These are phyloP conservation scores for Microctonus aethiopoides DNA, from an alignment of 2,888 invertebrate species.

Conservation along the genomic window DNA sequence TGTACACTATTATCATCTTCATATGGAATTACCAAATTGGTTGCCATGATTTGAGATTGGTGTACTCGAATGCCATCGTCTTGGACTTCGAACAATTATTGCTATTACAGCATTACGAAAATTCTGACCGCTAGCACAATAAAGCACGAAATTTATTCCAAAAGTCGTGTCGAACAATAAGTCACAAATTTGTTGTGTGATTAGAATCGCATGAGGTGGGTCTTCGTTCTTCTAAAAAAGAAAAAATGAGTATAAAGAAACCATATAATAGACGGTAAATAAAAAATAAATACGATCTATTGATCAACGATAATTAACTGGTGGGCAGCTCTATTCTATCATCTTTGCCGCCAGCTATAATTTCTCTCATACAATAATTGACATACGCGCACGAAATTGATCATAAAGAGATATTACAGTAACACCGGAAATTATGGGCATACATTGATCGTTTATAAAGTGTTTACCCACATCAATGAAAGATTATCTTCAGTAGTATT, in stretches of 20 bases:
- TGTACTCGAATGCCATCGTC: constrained; percentile 57
- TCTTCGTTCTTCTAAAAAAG: constrained; percentile 60
- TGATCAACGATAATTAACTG: neutral
- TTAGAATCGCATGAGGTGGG: constrained; percentile 68
- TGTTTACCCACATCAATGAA: neutral
- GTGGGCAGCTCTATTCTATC: neutral
- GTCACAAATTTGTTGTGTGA: constrained; percentile 75
- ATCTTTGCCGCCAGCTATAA: constrained; percentile 7
- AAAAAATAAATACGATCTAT: neutral
- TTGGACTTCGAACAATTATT: constrained; percentile 50
- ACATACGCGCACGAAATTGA: constrained; percentile 11
- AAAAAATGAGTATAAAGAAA: constrained; percentile 3
- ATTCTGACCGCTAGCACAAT: constrained; percentile 85
- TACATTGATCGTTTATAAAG: constrained; percentile 12
- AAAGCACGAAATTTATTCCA: constrained; percentile 84
- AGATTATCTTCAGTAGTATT: neutral
- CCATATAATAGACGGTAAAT: constrained; percentile 6
- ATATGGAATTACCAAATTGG: constrained; percentile 10
- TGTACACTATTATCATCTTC: no score
- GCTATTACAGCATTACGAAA: constrained; percentile 74
- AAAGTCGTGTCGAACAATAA: constrained; percentile 84
- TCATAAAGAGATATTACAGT: constrained; percentile 23
- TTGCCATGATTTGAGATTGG: constrained; percentile 56
- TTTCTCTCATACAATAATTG: constrained; percentile 13
- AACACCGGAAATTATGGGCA: constrained; percentile 16